Percentiles rank a stretch among this genome's conserved stretches.
These are phyloP conservation scores for Eristalinus aeneus DNA, from an alignment of 2,888 invertebrate genomes.

Conservation along the genomic window DNA sequence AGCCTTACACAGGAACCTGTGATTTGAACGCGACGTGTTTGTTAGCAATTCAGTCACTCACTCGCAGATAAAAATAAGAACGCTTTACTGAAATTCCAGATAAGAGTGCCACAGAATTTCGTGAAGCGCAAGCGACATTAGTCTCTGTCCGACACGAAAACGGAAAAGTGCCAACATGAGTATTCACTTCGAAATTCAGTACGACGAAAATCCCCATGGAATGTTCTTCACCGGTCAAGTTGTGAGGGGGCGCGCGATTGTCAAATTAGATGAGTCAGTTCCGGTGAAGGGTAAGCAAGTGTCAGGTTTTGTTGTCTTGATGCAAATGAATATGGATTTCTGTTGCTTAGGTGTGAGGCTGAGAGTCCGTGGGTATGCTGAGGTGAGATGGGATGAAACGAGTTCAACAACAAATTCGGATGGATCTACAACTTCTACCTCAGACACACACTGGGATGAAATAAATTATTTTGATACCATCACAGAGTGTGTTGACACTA, in stretches of 20 bases:
- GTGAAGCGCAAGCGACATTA: background rate
- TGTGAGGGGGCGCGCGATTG: constrained; percentile 70
- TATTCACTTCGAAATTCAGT: constrained; percentile 76
- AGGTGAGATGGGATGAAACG: constrained; percentile 44
- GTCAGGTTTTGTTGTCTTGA: background rate
- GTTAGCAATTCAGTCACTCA: background rate
- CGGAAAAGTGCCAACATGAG: constrained; percentile 70
- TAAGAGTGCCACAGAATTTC: background rate
- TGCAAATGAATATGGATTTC: background rate
- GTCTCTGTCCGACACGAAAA: background rate
- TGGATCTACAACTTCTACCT: background rate
- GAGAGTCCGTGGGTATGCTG: constrained; percentile 35
- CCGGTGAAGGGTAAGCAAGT: constrained; percentile 67
- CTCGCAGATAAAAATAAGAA: background rate
- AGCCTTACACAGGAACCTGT: background rate
- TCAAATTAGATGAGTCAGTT: constrained; percentile 71
- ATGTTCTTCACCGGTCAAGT: constrained; percentile 77
- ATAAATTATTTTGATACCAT: constrained; percentile 42
- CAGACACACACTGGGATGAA: constrained; percentile 30
- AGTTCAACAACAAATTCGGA: constrained; percentile 1
- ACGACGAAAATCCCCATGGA: constrained; percentile 76
- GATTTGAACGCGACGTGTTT: background rate
- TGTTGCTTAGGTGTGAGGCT: constrained; percentile 29
- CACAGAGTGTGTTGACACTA: constrained; percentile 37
- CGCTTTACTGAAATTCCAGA: background rate